Conservation (phyloP, 2,888 invertebrate species). For the Troides aeacus region DNA sequence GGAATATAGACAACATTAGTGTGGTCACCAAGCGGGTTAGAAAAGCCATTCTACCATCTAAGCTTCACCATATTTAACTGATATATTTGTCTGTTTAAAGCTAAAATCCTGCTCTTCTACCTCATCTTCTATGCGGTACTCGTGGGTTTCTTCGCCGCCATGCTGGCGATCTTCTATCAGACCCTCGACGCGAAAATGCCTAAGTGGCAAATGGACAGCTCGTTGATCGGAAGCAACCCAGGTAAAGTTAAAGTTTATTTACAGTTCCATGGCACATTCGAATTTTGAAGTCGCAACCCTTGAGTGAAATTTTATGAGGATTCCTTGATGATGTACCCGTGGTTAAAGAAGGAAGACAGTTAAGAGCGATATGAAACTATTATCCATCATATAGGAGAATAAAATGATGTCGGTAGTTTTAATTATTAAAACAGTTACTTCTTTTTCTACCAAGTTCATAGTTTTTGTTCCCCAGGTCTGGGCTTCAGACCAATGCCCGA, state of each 20-base stretch:
- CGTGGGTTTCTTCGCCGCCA: slow-evolving; percentile 95
- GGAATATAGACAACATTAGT: too few species aligned
- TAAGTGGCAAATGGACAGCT: slow-evolving; percentile 92
- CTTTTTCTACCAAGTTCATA: too few species aligned
- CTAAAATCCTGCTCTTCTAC: slow-evolving; percentile 97
- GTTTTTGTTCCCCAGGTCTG: slow-evolving; percentile 83
- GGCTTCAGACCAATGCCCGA: slow-evolving; percentile 98
- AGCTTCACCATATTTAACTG: not conserved
- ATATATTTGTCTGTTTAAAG: slow-evolving; percentile 78
- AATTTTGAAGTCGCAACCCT: too few species aligned
- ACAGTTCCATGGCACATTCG: not conserved
- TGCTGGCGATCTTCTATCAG: slow-evolving; percentile 96
- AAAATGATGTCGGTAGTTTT: too few species aligned
- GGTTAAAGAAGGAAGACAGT: too few species aligned
- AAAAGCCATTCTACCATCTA: too few species aligned
- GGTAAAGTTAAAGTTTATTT: slow-evolving; percentile 76
- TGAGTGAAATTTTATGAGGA: too few species aligned
- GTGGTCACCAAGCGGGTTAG: too few species aligned
- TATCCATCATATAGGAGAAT: too few species aligned
- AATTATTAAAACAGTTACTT: too few species aligned
- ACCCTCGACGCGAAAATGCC: slow-evolving; percentile 92
- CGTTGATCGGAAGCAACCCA: slow-evolving; percentile 96
- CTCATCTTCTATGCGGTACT: slow-evolving; percentile 95
- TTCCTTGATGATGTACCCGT: too few species aligned
- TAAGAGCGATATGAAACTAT: too few species aligned